Percentiles rank a stretch among this genome's conserved stretches.
Evolutionary conservation across 2,888 invertebrate species (phyloP).

Genomic region (Drosophila melanosoma): DNA sequence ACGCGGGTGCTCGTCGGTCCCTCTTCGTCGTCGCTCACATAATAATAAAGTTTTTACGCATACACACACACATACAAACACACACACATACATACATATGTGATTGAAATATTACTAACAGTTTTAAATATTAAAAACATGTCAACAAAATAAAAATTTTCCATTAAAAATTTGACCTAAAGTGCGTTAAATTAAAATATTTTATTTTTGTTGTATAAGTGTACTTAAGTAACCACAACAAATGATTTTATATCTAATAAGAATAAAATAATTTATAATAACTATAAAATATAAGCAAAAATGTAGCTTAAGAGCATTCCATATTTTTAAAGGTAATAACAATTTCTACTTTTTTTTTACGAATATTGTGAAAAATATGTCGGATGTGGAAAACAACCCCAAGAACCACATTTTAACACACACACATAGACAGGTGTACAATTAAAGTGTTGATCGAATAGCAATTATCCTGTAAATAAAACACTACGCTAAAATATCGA

Average conservation of each 20-base stretch:
- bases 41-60: conserved; percentile 42
- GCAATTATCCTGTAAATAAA: neutral
- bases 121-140: neutral
- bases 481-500: neutral
- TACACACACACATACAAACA: neutral
- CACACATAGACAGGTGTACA: conserved; percentile 1
- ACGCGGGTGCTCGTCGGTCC: conserved; percentile 38
- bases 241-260: neutral
- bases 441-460: neutral
- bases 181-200: neutral
- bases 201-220: conserved; percentile 4
- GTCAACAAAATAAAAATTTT: neutral
- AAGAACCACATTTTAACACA: conserved; percentile 18
- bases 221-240: neutral
- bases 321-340: conserved; percentile 33
- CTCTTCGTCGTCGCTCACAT: conserved; percentile 20
- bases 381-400: conserved; percentile 29
- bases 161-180: neutral
- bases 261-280: neutral
- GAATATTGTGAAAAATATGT: conserved; percentile 14
- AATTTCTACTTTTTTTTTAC: neutral
- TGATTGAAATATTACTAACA: neutral
- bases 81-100: neutral
- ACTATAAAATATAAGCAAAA: neutral
- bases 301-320: conserved; percentile 27